Conservation (phyloP, 2,888 invertebrate genomes). For the Cerastis rubricosa region DNA sequence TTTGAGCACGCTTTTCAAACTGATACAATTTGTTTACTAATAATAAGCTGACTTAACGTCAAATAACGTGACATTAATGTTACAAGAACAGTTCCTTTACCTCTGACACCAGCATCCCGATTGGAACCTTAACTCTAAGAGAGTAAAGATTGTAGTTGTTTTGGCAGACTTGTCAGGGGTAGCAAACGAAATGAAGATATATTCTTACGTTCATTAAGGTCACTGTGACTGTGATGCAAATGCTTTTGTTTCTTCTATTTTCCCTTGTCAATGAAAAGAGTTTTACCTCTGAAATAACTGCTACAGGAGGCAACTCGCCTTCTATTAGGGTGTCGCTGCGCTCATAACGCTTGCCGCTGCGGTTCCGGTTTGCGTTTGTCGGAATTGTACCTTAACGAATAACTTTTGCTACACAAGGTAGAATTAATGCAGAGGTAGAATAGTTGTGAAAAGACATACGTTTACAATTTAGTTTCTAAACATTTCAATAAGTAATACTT, state of each 20-base stretch:
- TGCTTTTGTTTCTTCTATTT: no score
- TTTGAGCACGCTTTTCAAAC: constrained; percentile 29
- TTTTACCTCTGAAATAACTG: no score
- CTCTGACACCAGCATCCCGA: neutral
- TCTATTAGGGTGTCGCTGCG: no score
- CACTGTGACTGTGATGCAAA: neutral
- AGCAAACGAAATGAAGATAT: neutral
- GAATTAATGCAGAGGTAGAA: neutral
- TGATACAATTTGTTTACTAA: constrained; percentile 36
- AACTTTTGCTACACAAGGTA: no score
- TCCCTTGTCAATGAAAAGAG: no score
- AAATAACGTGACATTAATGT: neutral
- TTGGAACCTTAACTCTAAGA: neutral
- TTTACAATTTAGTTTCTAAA: neutral
- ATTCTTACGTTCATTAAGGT: neutral
- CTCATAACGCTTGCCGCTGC: no score
- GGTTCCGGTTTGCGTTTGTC: no score
- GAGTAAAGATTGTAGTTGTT: neutral
- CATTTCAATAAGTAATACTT: neutral
- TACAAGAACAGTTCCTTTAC: neutral
- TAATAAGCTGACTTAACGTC: neutral
- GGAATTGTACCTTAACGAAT: no score
- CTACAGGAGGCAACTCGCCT: no score
- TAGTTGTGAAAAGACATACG: neutral
- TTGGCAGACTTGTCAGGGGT: neutral